phyloP scores from a whole-genome alignment of 2,797 vertebrate species.

The Threskiornis aethiopicus region DNA sequence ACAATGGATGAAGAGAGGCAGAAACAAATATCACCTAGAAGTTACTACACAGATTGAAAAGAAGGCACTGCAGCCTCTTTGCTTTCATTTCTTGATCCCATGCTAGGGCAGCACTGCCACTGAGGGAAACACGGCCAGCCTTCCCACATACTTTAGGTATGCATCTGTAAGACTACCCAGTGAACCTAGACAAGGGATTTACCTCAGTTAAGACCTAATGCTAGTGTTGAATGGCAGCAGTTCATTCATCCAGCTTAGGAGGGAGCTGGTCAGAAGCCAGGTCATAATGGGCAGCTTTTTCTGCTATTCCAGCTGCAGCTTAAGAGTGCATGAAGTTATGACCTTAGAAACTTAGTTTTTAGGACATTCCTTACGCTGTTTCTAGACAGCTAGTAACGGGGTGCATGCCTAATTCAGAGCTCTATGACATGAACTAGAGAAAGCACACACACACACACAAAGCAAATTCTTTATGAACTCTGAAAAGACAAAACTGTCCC shows the following conservation, averaged over 20 bases:
- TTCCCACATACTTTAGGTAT: not conserved
- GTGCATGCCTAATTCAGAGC: not conserved
- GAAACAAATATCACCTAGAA: not conserved
- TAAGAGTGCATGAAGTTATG: not conserved
- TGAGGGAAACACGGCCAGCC: not conserved
- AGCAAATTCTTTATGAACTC: not conserved
- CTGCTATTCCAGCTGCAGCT: not conserved
- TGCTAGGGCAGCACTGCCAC: not conserved
- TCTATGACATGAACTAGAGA: not conserved
- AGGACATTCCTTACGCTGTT: not conserved
- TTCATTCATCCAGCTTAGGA: not conserved
- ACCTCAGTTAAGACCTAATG: not conserved
- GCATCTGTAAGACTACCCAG: not conserved
- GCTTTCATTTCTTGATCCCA: not conserved
- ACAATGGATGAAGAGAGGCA: not conserved
- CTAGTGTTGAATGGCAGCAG: not conserved
- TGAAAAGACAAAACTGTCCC: not conserved
- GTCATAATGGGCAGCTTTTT: not conserved
- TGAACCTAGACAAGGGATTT: not conserved
- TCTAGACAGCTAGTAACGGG: not conserved
- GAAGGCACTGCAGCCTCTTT: not conserved
- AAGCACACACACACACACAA: not conserved
- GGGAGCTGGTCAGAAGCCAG: not conserved
- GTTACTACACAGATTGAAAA: not conserved
- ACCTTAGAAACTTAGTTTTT: not conserved